Evolutionary conservation across 2,797 vertebrate genomes (phyloP), one percentile per base, ranked within the genome.

Genomic region (Eidolon dupreanum): DNA sequence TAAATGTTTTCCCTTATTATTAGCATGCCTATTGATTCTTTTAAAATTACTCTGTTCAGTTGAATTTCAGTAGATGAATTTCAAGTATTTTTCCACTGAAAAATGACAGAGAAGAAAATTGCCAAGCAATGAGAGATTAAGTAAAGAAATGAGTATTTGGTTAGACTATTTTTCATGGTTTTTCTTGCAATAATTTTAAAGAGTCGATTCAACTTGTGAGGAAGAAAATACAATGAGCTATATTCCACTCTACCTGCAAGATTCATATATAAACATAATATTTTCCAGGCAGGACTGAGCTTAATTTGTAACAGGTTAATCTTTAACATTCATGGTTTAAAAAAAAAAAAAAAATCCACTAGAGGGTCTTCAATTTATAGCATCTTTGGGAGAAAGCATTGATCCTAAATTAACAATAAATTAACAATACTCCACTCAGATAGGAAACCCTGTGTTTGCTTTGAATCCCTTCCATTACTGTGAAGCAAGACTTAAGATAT

Each of bases 1-100:
- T 84, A 49, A 73, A 74, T 68, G 66, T 51, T 88, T 71, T 88
- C 53, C 51, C 41, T 88, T 84, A 90, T 85, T 92, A 82, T 90
- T 82, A 65, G 77, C 8, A 31, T 75, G 71, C 46, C 88, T 95
- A 75, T 74, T 59, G 81, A 93, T 88, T 97, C 46, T 84, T 96
- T 90, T 53, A 49, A 90, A 94, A 85, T 92, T 46, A 88, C 15
- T 74, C 71, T 81, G 66, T 59, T 77, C 66, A 78, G 59, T 22
- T 97, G 66, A 92, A 90, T 82, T 97, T 93, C 49, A 85, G 63
- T 61, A 93, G 75, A 74, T 90, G 59, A 93, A 90, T 90, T 93
- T 91, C 75, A 94, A 51, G 28, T 92, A 88, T 90, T 97, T 93
- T 96, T 88, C 75, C 82, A 88, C 36, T 96, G 49, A 95, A 92